Percentiles rank a stretch among this genome's conserved stretches.
These are phyloP conservation scores for Prosopocoilus inquinatus DNA, from an alignment of 2,888 invertebrate species.

Conservation along the genomic window DNA sequence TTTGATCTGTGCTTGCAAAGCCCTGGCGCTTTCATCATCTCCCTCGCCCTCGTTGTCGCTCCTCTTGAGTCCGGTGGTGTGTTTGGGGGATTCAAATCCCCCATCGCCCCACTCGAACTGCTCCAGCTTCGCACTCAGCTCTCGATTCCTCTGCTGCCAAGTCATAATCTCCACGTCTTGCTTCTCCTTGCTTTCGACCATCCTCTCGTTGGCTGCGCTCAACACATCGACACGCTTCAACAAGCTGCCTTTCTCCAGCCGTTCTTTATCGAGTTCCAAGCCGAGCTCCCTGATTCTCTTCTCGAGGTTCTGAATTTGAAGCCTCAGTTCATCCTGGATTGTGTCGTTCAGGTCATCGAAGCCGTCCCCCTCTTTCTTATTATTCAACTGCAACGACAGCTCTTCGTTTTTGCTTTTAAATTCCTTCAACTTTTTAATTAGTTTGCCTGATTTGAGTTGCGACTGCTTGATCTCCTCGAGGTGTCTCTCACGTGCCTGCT, in stretches of 20 bases:
- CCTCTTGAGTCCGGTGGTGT: too few species aligned
- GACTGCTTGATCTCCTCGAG: constrained; percentile 62
- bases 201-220: constrained; percentile 71
- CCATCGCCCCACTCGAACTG: constrained; percentile 55
- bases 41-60: neutral
- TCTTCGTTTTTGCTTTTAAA: constrained; percentile 69
- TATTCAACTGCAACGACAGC: constrained; percentile 53
- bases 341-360: constrained; percentile 70
- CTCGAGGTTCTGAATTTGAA: constrained; percentile 65
- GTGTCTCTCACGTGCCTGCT: constrained; percentile 58
- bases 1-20: constrained; percentile 46
- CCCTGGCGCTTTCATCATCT: neutral
- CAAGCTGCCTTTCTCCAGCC: constrained; percentile 66
- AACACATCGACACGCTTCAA: constrained; percentile 72
- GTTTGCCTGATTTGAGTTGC: constrained; percentile 72
- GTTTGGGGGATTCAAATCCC: constrained; percentile 27
- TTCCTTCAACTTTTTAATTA: constrained; percentile 81
- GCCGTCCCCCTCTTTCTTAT: constrained; percentile 40
- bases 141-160: constrained; percentile 70
- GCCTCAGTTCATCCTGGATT: constrained; percentile 77
- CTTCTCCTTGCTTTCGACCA: constrained; percentile 78
- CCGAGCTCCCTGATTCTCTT: constrained; percentile 61
- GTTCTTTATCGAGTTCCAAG: constrained; percentile 60
- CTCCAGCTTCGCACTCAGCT: constrained; percentile 65
- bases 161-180: constrained; percentile 74